Evolutionary conservation across 2,888 invertebrate genomes (phyloP), one percentile per base, ranked within the genome.

Genomic region (Eilema griseolum): DNA sequence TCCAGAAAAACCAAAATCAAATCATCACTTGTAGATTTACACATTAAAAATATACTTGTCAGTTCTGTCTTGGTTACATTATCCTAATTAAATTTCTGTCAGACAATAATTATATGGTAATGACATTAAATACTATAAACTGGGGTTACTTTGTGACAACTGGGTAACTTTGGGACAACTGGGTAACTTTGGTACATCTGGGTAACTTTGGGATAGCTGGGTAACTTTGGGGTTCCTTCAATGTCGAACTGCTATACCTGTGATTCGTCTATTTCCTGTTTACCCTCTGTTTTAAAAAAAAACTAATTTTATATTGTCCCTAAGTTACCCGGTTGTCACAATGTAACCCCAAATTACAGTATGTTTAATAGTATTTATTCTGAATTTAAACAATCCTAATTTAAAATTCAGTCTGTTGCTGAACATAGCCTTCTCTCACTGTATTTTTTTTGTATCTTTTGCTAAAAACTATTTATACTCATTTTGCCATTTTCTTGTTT

Each of bases 1-100:
- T 93, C 90, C 90, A 90, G 83, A 86, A 80, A 88, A 86, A 83
- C 81, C 81, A 73, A 77, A 88, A 87, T 90, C 88, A 82, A 87
- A 87, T 93, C 93, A 94, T 92, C 86, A 61, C 73, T 78, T 88
- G 92, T 94, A 94, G 93, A 93, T 94, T 94, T 93, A 94, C 95
- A 94, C 94, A 94, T 81, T 70, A 69, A 74, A 61, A 74, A 62
- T 65, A 16, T 61, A n/a, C 28, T 4, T 28, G n/a, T 60, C 31
- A 56, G 20, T 66, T 59, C 60, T 57, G 26, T 31, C 57, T 23
- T 59, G 24, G 26, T 24, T 59, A 26, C 12, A 26, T 26, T n/a
- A 46, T 20, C 46, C 46, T 1, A 31, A 62, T 46, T 16, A 74
- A 83, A 81, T 79, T 83, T 82, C 82, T 82, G 83, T 82, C 68